phyloP scores from a whole-genome alignment of 2,888 invertebrate genomes.

The Pseudeuparius sepicola region DNA sequence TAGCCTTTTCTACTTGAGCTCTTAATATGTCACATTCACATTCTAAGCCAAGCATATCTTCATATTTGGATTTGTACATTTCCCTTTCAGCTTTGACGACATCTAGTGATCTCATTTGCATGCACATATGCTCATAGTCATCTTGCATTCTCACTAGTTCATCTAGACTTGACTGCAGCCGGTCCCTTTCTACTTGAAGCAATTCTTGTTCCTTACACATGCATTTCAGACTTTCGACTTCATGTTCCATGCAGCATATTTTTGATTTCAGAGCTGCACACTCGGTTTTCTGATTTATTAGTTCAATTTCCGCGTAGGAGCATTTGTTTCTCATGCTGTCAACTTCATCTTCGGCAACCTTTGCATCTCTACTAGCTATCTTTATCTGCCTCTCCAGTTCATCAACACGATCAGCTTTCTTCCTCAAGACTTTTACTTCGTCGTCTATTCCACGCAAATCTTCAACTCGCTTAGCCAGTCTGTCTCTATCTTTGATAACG shows the following conservation, averaged over 20 bases:
- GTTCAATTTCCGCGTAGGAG: conserved; percentile 24
- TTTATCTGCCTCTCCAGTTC: conserved; percentile 29
- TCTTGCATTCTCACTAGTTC: conserved; percentile 31
- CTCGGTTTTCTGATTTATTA: conserved; percentile 25
- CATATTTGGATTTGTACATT: conserved; percentile 34
- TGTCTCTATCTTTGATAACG: conserved; percentile 26
- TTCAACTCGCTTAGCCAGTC: conserved; percentile 29
- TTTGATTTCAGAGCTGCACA: conserved; percentile 27
- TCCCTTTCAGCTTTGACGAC: conserved; percentile 34
- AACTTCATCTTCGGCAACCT: conserved; percentile 23
- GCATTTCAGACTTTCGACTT: conserved; percentile 28
- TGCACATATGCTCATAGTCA: conserved; percentile 31
- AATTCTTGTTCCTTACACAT: conserved; percentile 29
- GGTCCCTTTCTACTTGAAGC: conserved; percentile 33
- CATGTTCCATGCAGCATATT: conserved; percentile 27
- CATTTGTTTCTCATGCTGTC: conserved; percentile 22
- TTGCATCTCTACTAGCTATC: conserved; percentile 18
- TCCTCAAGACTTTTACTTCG: conserved; percentile 23
- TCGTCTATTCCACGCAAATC: conserved; percentile 26
- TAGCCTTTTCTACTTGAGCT: conserved; percentile 31
- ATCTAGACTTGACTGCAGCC: conserved; percentile 25
- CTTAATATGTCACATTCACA: conserved; percentile 30
- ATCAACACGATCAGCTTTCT: conserved; percentile 24
- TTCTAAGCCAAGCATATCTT: conserved; percentile 30
- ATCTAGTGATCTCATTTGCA: conserved; percentile 30